These are phyloP conservation scores for Agapetus fuscipes DNA, from an alignment of 2,888 invertebrate genomes.

Conservation along the genomic window DNA sequence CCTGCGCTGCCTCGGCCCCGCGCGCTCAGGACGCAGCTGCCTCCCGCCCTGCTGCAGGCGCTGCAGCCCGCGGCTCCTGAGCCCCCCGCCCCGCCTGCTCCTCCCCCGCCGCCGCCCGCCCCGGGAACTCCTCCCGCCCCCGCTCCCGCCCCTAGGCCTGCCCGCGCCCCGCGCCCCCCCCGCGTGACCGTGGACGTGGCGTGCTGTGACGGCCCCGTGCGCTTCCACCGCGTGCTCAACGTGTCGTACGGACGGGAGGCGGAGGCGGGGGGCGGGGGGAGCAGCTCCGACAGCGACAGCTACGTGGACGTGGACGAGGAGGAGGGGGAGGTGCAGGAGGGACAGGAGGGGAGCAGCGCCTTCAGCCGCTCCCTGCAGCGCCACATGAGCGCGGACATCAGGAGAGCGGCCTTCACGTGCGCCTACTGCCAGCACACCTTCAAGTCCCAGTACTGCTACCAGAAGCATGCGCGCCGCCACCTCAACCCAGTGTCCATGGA, in stretches of 20 bases:
- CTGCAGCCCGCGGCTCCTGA: constrained; percentile 12
- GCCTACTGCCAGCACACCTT: constrained; percentile 71
- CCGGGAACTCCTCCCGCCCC: constrained; percentile 6
- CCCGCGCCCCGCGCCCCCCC: constrained; percentile 13
- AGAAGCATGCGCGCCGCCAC: constrained; percentile 57
- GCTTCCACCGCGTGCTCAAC: constrained; percentile 77
- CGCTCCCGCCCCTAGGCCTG: constrained; percentile 33
- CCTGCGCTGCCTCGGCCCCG: constrained; percentile 13
- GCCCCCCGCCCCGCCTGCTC: background rate
- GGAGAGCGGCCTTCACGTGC: constrained; percentile 49
- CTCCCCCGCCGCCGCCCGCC: constrained; percentile 6
- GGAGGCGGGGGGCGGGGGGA: constrained; percentile 19
- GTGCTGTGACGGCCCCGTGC: constrained; percentile 84
- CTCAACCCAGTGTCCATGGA: constrained; percentile 20
- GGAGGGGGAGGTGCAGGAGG: constrained; percentile 14
- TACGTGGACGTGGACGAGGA: constrained; percentile 20
- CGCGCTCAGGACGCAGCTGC: constrained; percentile 14
- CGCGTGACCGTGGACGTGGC: constrained; percentile 72
- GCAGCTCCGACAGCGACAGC: constrained; percentile 23
- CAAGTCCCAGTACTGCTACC: constrained; percentile 77
- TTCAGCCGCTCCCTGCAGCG: constrained; percentile 26
- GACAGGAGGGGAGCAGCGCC: constrained; percentile 23
- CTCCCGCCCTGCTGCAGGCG: constrained; percentile 25
- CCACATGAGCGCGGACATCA: constrained; percentile 48
- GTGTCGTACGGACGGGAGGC: constrained; percentile 51